Evolutionary conservation across 1,140 invertebrate genomes (phyloP), one percentile per base, ranked within the genome.

Genomic region (Laupala kohalensis): DNA sequence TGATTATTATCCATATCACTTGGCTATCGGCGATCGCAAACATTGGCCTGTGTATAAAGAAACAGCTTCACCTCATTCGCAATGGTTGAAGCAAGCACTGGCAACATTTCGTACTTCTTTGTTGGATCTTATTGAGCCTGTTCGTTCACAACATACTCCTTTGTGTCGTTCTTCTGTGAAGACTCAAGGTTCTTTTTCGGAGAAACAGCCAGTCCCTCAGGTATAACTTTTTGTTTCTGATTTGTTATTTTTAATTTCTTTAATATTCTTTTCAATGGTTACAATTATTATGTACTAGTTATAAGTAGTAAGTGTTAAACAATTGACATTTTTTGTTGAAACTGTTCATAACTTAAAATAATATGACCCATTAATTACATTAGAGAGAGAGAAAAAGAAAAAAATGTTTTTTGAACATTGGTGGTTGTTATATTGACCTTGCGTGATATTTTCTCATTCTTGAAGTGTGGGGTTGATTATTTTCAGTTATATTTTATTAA

Each of bases 1-100:
- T 12, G 97, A 99, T 81, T 93, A 95, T 78, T 99, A 99, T 84
- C 97, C 97, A 0, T 98, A 97, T 84, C 95, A 98, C 81, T 87
- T 95, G 76, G 94, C 95, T 71, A 88, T 90, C 78, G 88, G 89
- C 12, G 91, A 92, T 80, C 84, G 94, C 74, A 88, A 90, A 75
- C 92, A 95, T 80, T 99, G 95, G 96, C 86, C 90, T 24, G 88
- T 87, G 53, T 88, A 86, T 74, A 88, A 85, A 76, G 87, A 89
- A 76, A 84, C 84, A 71, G 83, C 84, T 6, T 86, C 87, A 19
- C 87, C 89, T 2, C 89, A 91, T 77, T 85, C 85, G 64, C 87
- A 91, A 72, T 93, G 92, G 91, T 79, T 92, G 37, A 86, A 88
- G 28, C 87, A 90, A 75, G 86, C 90, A 6, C 81, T 92, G 26